Base-by-base conservation (phyloP, 2,797 vertebrate species). In the Hippocampus kuda region DNA sequence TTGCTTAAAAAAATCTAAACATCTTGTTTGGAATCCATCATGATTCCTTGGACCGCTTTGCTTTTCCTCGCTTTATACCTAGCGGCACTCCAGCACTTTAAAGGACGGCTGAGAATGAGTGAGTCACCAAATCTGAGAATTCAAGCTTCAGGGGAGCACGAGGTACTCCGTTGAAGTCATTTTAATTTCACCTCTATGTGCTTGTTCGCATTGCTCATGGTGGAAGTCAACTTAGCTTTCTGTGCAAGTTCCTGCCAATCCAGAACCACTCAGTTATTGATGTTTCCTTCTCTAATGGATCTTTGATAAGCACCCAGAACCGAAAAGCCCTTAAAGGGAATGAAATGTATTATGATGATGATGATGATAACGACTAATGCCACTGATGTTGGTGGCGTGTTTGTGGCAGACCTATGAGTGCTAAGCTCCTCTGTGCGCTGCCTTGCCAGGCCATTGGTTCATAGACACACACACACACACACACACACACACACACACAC, bases 71-170 rank as follows among this genome's bases (percentile, higher is more conserved):
- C 70, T 75, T 75, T 75, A 84, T 88, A 81, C 77, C 71, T 34
- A 10, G 68, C 74, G 77, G 68, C 76, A 79, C 68, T 38, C 9
- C 49, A 70, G 77, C 83, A 61, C 77, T 78, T 75, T 68, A 79
- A 77, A 73, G 72, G 11, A 48, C 75, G 78, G 73, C 81, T 77
- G 73, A 64, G 74, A 75, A 75, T 26, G 69, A 68, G 38, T 83
- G 82, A 84, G 80, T 86, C 87, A 85, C 79, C 79, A 73, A 54
- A 60, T 79, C 71, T 73, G 75, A 74, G 81, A 78, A 83, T 77
- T 72, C 72, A 72, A 70, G 75, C 72, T 68, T 70, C 34, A 66
- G 67, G 72, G 78, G 72, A 74, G 75, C 73, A 72, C 63, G 51
- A 70, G 67, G 24, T 69, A 67, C 68, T 66, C 57, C 27, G 48